Evolutionary conservation across 2,888 invertebrate genomes (phyloP).

Genomic region (Mythimna vitellina): DNA sequence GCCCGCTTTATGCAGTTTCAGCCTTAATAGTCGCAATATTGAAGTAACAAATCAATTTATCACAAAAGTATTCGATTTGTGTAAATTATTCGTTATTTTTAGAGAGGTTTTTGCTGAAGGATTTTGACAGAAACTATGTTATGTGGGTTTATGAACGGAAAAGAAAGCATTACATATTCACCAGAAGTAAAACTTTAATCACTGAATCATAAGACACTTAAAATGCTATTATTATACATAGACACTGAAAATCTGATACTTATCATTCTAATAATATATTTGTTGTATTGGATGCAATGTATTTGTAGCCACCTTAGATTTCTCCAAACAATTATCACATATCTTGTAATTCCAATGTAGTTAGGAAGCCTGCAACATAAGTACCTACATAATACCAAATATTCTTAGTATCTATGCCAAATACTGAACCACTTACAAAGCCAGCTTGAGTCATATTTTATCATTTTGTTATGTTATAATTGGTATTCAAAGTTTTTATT

Average conservation of each 20-base stretch:
- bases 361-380: slow-evolving; percentile 20
- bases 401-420: slow-evolving; percentile 41
- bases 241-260: slow-evolving; percentile 15
- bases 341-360: slow-evolving; percentile 42
- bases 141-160: slow-evolving; percentile 23
- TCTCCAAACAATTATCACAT: slow-evolving; percentile 36
- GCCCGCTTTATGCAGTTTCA: too few relatives aligned
- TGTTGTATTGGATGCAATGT: slow-evolving; percentile 5
- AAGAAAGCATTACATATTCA: slow-evolving; percentile 27
- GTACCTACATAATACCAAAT: slow-evolving; percentile 49
- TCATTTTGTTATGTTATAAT: background rate
- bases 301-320: slow-evolving; percentile 27
- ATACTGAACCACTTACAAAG: slow-evolving; percentile 31
- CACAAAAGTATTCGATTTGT: background rate
- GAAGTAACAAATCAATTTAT: slow-evolving; percentile 3
- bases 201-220: slow-evolving; percentile 25
- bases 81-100: slow-evolving; percentile 9
- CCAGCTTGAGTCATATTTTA: background rate
- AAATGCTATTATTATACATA: slow-evolving; percentile 16
- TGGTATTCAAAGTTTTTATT: slow-evolving; percentile 8
- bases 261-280: slow-evolving; percentile 13
- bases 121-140: slow-evolving; percentile 1
- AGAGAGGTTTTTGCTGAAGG: background rate
- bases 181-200: slow-evolving; percentile 40
- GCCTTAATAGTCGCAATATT: background rate